phyloP scores from a whole-genome alignment of 2,888 invertebrate species.

The Trypoxylon attenuatum region DNA sequence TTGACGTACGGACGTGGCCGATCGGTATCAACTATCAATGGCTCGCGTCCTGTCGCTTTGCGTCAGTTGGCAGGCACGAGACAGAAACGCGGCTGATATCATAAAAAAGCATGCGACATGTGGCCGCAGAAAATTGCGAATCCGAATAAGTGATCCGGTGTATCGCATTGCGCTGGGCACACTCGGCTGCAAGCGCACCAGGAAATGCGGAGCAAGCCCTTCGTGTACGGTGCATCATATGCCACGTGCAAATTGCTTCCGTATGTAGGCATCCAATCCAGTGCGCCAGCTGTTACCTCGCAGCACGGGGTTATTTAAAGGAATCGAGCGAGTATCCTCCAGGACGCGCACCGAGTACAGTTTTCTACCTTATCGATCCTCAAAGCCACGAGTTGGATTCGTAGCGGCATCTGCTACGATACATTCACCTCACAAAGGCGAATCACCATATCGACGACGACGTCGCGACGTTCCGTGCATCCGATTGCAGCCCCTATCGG shows the following conservation, averaged over 20 bases:
- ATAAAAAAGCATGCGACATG: constrained; percentile 12
- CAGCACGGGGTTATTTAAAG: neutral
- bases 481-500: neutral
- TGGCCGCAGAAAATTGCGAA: constrained; percentile 21
- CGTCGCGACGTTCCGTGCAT: neutral
- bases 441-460: neutral
- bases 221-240: neutral
- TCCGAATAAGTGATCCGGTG: constrained; percentile 10
- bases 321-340: neutral
- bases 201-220: neutral
- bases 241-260: neutral
- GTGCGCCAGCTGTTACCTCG: neutral
- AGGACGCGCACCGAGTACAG: neutral
- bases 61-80: constrained; percentile 52
- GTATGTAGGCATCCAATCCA: neutral
- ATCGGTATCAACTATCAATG: constrained; percentile 41
- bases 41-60: constrained; percentile 26
- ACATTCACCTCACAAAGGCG: neutral
- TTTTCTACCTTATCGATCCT: constrained; percentile 14
- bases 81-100: neutral
- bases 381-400: neutral
- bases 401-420: constrained; percentile 23
- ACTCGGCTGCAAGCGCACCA: neutral
- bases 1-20: neutral
- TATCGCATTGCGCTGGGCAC: constrained; percentile 3